phyloP scores from a whole-genome alignment of 2,888 invertebrate species.

The Diabrotica balteata region DNA sequence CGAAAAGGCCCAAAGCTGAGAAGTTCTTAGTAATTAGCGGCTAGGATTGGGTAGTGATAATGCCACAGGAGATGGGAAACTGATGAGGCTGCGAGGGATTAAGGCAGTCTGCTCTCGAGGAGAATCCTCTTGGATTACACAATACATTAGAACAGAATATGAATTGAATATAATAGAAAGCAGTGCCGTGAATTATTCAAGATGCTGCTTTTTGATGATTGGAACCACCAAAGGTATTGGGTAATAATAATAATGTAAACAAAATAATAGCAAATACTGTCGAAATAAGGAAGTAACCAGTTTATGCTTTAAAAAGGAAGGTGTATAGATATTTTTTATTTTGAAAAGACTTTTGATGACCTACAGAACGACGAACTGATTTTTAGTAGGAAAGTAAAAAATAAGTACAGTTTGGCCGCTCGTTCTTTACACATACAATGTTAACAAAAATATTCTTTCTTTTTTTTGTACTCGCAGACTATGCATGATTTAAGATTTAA shows the following conservation, averaged over 20 bases:
- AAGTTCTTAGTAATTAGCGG: constrained; percentile 58
- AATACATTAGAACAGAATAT: constrained; percentile 53
- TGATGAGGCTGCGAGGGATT: constrained; percentile 58
- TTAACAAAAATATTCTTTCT: too few relatives aligned
- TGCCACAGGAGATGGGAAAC: constrained; percentile 56
- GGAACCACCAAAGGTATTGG: background rate
- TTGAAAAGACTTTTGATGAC: too few relatives aligned
- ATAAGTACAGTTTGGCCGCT: too few relatives aligned
- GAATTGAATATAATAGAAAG: constrained; percentile 51
- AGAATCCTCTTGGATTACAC: constrained; percentile 50
- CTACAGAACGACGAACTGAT: too few relatives aligned
- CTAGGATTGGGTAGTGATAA: constrained; percentile 56
- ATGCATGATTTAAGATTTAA: too few relatives aligned
- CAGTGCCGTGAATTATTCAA: constrained; percentile 37
- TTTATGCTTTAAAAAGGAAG: background rate
- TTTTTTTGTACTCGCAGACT: too few relatives aligned
- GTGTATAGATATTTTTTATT: too few relatives aligned
- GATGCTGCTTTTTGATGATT: constrained; percentile 17
- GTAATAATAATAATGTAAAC: too few relatives aligned
- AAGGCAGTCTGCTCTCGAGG: constrained; percentile 47
- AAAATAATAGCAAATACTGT: background rate
- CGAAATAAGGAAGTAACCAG: background rate
- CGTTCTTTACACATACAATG: too few relatives aligned
- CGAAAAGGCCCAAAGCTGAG: constrained; percentile 38
- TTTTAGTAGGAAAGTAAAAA: too few relatives aligned